Base-by-base conservation (phyloP, 2,888 invertebrate genomes). In the Pristionchus arcanus region DNA sequence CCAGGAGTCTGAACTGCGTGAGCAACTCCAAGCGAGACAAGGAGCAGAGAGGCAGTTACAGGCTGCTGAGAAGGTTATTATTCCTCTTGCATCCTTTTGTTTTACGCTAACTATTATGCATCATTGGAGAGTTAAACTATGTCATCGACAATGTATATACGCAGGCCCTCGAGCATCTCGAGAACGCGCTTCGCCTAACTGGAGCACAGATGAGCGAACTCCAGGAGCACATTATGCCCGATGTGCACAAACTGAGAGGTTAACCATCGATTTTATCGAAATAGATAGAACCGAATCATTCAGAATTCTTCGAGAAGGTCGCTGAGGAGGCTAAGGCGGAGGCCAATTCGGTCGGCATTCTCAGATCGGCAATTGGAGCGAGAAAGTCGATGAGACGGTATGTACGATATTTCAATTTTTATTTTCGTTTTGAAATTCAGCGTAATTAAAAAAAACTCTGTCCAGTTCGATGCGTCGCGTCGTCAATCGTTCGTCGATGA, bases 271-370 rank as follows among this genome's bases (percentile, higher is more conserved):
- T 25, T 63, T 13, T n/a, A 5, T 7, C 66, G 28, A 66, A 66
- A 16, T 9, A 87, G 68, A n/a, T 28, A 5, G 19, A 11, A 15
- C 0, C 16, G 15, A 1, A 34, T 74, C 1, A 59, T 34, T 92
- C 93, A 96, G 96, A 94, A 90, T 96, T 96, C 93, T 96, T 96
- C 94, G 96, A 96, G 90, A 95, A 95, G 88, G 94, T 96, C n/a
- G 96, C 95, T 5, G 94, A 95, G 91, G 96, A 96, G 89, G 95
- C 96, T 0, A 94, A 95, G 87, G 91, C 96, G 55, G 96, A 96
- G 90, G 95, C 96, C 42, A 95, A 96, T 83, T 81, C 89, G 9
- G 83, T 83, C 42, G 89, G 89, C 34, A 59, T 89, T 19, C 66
- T 89, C 21, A 25, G 89, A 63, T 89, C 89, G 28, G 89, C 89